phyloP scores from a whole-genome alignment of 2,113 vertebrate species.

The Myotis lucifugus region DNA sequence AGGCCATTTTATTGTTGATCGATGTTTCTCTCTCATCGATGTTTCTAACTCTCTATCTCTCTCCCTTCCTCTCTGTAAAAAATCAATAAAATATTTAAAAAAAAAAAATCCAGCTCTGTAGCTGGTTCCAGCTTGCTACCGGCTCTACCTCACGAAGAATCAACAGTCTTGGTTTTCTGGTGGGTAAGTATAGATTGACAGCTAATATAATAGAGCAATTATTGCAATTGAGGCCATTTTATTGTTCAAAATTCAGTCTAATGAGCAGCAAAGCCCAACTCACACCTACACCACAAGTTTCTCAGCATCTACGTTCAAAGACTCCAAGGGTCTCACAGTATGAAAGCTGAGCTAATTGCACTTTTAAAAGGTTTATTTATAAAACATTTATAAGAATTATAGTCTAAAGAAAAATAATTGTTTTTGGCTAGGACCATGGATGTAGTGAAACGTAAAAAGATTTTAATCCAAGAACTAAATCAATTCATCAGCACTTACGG shows the following conservation, averaged over 20 bases:
- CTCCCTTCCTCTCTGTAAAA: no score
- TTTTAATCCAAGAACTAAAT: slow-evolving; percentile 5
- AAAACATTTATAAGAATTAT: slow-evolving; percentile 30
- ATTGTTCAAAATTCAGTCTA: slow-evolving; percentile 38
- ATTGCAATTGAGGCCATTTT: slow-evolving; percentile 20
- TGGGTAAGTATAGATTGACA: neutral
- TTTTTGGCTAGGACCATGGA: neutral
- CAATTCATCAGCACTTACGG: neutral
- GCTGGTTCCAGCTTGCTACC: neutral
- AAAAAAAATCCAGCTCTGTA: slow-evolving; percentile 7
- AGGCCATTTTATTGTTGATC: no score
- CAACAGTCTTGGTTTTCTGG: neutral
- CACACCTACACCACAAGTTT: neutral
- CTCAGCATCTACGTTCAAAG: slow-evolving; percentile 35
- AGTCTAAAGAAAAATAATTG: slow-evolving; percentile 23
- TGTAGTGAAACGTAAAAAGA: neutral
- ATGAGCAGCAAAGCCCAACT: slow-evolving; percentile 13
- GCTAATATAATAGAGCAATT: neutral
- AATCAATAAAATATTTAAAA: no score
- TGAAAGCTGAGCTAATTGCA: slow-evolving; percentile 21
- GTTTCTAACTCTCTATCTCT: no score
- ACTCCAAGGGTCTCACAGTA: neutral
- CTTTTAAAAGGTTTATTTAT: slow-evolving; percentile 36
- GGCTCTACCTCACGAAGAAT: neutral
- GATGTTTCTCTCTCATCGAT: no score